Base-by-base conservation (phyloP, 2,113 vertebrate genomes). In the Euleptes europaea region DNA sequence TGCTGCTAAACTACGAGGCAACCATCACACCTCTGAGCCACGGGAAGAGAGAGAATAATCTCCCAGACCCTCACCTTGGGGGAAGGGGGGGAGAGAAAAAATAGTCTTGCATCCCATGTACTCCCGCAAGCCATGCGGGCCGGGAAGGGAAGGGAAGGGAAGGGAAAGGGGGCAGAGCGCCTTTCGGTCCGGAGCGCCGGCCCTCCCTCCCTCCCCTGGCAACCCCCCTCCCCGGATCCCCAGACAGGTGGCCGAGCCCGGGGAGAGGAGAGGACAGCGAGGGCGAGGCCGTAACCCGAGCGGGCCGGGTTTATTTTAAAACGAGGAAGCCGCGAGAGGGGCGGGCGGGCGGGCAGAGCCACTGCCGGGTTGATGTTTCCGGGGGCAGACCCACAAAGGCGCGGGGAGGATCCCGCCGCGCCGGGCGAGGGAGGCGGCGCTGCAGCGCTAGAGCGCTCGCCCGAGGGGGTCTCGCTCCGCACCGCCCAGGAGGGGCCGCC, bases 321-420 rank as follows among this genome's bases (percentile, higher is more conserved):
- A 84, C 57, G 66, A 87, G 67, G 83, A 85, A 88, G 79, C 73
- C 65, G 72, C 5, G 17, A 28, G 47, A 33, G 15, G 17, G 1
- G 83, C 60, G 80, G 63, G 84, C 66, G 44, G 91, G 35, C 42
- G 74, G 82, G 90, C 92, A 2, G 67, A 71, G 84, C 63, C 82
- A 69, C 78, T 66, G 26, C 7, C 31, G 65, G 95, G 94, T 95
- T 96, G 94, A 90, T 93, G 92, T 90, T 89, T 91, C 96, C 95
- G 95, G 94, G 95, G 95, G 96, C 94, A 95, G 94, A 89, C 93
- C 85, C 89, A 78, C 91, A 85, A 71, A 90, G 82, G 47, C 73
- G 80, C 81, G 54, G 93, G 89, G 90, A 92, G 92, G 89, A 91
- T 90, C 81, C 77, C 89, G 44, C 38, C 82, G 89, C 44, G 44